phyloP scores from a whole-genome alignment of 2,888 invertebrate species.

The Actias luna region DNA sequence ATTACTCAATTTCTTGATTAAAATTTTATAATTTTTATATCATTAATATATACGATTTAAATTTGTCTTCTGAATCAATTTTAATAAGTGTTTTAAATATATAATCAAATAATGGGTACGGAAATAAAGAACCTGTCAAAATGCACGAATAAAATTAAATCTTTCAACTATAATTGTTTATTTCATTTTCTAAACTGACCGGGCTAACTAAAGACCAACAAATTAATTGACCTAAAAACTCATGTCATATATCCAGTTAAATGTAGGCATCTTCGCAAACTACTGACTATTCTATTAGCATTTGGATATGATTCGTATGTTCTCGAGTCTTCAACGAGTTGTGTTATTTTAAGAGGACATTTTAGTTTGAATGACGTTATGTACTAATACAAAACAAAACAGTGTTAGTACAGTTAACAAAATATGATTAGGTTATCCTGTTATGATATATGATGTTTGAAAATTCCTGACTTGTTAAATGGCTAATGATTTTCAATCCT shows the following conservation, averaged over 20 bases:
- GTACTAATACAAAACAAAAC: not conserved
- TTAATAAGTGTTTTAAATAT: too few relatives aligned
- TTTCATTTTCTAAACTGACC: not conserved
- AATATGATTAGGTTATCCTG: not conserved
- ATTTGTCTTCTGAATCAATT: too few relatives aligned
- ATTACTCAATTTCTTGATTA: too few relatives aligned
- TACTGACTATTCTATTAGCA: not conserved
- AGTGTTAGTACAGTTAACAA: not conserved
- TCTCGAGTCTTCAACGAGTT: not conserved
- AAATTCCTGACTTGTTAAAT: not conserved
- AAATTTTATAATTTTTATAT: too few relatives aligned
- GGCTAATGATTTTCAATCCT: not conserved
- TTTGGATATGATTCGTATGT: not conserved
- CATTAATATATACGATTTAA: too few relatives aligned
- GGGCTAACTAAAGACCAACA: not conserved
- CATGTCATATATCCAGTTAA: not conserved
- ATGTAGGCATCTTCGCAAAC: not conserved
- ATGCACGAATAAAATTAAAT: not conserved
- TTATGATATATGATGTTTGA: too few relatives aligned
- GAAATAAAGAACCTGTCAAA: not conserved
- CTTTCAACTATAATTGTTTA: not conserved
- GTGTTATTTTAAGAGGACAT: not conserved
- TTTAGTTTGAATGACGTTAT: not conserved
- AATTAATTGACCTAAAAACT: slow-evolving; percentile 2
- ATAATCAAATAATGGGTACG: too few relatives aligned